Evolutionary conservation across 2,888 invertebrate genomes (phyloP).

Genomic region (Metopia argyrocephala): DNA sequence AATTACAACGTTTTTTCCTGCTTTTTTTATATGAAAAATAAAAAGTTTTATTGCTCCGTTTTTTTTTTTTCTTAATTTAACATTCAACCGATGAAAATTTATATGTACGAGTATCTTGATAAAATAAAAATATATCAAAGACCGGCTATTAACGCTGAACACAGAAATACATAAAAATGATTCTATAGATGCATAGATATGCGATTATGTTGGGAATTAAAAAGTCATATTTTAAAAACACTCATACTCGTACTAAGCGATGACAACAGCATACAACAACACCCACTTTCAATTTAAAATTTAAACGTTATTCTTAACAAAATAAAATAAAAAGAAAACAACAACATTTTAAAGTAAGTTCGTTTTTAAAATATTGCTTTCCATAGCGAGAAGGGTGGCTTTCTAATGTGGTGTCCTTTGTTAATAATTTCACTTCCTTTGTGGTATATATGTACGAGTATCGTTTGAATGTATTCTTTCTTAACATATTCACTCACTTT

Average conservation of each 20-base stretch:
- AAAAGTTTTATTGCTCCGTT: conserved; percentile 69
- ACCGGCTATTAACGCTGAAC: conserved; percentile 29
- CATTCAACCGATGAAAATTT: conserved; percentile 45
- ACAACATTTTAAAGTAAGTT: neutral
- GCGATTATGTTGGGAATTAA: conserved; percentile 58
- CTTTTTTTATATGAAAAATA: conserved; percentile 34
- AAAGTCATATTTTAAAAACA: conserved; percentile 68
- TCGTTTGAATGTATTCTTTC: neutral
- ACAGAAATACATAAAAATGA: conserved; percentile 44
- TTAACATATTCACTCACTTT: no score
- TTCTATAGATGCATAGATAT: conserved; percentile 47
- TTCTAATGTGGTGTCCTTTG: conserved; percentile 3
- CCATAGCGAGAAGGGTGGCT: conserved; percentile 31
- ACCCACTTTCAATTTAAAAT: conserved; percentile 38
- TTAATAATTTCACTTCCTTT: conserved; percentile 34
- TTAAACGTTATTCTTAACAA: conserved; percentile 44
- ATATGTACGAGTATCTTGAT: conserved; percentile 6
- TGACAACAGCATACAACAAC: conserved; percentile 35
- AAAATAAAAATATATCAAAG: conserved; percentile 2
- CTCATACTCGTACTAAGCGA: no score
- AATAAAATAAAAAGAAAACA: neutral
- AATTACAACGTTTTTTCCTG: conserved; percentile 56
- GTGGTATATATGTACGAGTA: neutral
- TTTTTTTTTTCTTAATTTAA: conserved; percentile 71
- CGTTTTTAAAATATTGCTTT: neutral